Base-by-base conservation (phyloP, 2,113 vertebrate species). In the Brachyhypopomus gauderio region DNA sequence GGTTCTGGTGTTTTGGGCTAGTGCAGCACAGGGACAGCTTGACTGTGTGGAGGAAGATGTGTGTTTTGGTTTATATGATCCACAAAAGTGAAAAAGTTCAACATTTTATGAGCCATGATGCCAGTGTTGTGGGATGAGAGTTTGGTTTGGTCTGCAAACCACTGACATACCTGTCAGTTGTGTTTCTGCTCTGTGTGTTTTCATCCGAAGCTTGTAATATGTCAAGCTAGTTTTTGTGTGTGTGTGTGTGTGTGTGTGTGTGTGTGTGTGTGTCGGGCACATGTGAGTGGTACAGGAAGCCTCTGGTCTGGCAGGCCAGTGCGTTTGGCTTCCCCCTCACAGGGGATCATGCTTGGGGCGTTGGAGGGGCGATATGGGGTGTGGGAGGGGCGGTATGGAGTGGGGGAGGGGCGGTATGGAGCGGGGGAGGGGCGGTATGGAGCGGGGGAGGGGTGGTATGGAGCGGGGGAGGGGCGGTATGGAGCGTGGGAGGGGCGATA, bases 201-300 rank as follows among this genome's bases (percentile, higher is more conserved):
- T 41, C 17, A 5, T 41, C 11, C 22, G 19, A 11, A n/a, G 30
- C 8, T 19, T 38, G 17, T 69, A 14, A 12, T 14, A 12, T 36
- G 7, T 8, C 17, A 69, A 34, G 34, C 36, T 41, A 20, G 66
- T 70, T 34, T 41, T 34, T 70, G 71, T 23, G 58, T 14, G 45
- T 5, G 45, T 52, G 45, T 52, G 9, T 52, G 59, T 83, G 25
- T 81, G 20, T 82, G 38, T 59, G 67, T 55, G 34, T 22, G 23
- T 38, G 55, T 25, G 52, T 60, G 64, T 38, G 23, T 48, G n/a
- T 52, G 25, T 48, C 64, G 14, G 22, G 69, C 34, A 70, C 36
- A 70, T 12, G 66, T 70, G 66, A 20, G 19, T 19, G 19, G 36
- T 20, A 12, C 36, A 38, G 66, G 66, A 70, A 52, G 34, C 66